A percentile compares a stretch with the other conserved stretches of the same genome.
Conservation (phyloP, 2,888 invertebrate genomes). For the Ormyrus nitidulus region DNA sequence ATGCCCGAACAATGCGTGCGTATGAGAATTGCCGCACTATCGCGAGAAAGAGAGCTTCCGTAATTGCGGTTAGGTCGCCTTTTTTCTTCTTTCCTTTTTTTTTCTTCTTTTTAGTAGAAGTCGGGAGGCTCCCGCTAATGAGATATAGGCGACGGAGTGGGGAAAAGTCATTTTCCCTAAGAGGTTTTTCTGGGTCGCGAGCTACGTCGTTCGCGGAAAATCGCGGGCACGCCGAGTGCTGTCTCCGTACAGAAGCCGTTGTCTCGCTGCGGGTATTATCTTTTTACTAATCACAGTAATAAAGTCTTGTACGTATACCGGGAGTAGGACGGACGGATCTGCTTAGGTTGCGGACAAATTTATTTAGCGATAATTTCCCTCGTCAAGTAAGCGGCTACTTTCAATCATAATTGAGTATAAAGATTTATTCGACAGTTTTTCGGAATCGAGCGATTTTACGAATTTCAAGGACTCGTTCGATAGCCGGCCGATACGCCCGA, state of each 20-base stretch:
- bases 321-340: too few species aligned
- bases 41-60: neutral
- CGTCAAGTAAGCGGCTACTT: too few species aligned
- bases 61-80: neutral
- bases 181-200: constrained; percentile 26
- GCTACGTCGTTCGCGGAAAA: constrained; percentile 17
- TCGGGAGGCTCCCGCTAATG: neutral
- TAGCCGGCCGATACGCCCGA: neutral
- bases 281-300: constrained; percentile 22
- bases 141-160: neutral
- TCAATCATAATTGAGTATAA: too few species aligned
- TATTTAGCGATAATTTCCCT: too few species aligned
- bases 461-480: neutral
- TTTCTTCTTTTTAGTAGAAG: too few species aligned
- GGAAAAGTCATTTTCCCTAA: neutral
- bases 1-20: neutral
- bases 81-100: too few species aligned
- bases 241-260: neutral
- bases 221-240: neutral
- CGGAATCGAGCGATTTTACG: too few species aligned
- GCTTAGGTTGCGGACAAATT: too few species aligned
- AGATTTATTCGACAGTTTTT: too few species aligned
- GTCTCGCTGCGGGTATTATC: constrained; percentile 4
- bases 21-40: too few species aligned
- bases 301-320: neutral